Evolutionary conservation across 2,888 invertebrate genomes (phyloP), one percentile per base, ranked within the genome.

Genomic region (Globia sparganii): DNA sequence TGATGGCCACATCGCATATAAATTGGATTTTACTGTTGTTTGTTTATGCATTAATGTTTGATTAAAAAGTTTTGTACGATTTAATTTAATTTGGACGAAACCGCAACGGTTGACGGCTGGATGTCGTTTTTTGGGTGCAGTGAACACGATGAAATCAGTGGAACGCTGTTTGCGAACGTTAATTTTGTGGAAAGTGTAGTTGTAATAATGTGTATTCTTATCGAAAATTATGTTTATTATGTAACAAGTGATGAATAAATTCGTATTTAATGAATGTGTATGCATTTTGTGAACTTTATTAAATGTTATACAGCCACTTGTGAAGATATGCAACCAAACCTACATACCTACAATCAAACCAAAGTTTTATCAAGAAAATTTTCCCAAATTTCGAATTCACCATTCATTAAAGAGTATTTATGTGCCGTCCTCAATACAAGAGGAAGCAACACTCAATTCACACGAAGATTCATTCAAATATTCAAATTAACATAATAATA

Each of bases 1-100:
- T 95, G 95, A 95, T 94, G 93, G 94, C 93, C 93, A 93, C 94
- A 93, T 94, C 93, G 94, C 93, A 93, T 94, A 94, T 94, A 93
- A 94, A 94, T 94, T 93, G 94, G 92, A 93, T 94, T 93, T 93
- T 92, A 92, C 91, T 91, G 89, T 91, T 92, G 92, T 93, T 93
- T 94, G 93, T 92, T 92, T 90, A 91, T 91, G 87, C 90, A 90
- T 91, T 93, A 93, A 91, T 91, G 86, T 89, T 87, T 86, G 84
- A 86, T 88, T 86, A 88, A 88, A 84, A 87, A 83, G 71, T 82
- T 87, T 86, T 83, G 78, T 86, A 84, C 77, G 78, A 87, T 84
- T 87, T 86, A 85, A 88, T 87, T 87, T 84, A 84, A 83, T 86
- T 84, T 87, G 72, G 53, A 65, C 49, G 67, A 75, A 83, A 80